Conservation (phyloP, 2,113 vertebrate species). For the Argyrosomus japonicus region DNA sequence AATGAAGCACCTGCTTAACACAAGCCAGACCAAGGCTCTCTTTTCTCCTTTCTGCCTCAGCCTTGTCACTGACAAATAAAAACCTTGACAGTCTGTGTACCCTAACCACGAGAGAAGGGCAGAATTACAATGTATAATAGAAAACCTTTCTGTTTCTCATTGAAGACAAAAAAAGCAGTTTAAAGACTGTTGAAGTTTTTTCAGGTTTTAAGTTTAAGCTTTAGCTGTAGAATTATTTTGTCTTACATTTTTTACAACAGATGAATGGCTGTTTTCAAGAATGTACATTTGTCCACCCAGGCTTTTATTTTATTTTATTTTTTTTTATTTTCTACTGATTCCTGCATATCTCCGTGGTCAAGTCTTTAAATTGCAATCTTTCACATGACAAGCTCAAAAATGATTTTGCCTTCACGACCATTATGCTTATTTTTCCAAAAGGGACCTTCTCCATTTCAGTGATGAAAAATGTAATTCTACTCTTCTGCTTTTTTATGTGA, state of each 20-base stretch:
- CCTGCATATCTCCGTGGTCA: neutral
- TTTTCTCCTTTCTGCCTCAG: conserved; percentile 48
- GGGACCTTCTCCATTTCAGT: neutral
- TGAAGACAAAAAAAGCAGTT: conserved; percentile 40
- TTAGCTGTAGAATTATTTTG: neutral
- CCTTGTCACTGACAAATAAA: conserved; percentile 73
- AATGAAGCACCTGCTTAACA: conserved; percentile 66
- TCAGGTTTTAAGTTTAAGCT: conserved; percentile 31
- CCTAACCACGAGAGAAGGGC: conserved; percentile 54
- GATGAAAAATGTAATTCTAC: neutral
- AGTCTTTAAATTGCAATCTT: neutral
- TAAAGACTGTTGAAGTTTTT: conserved; percentile 27
- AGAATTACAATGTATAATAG: conserved; percentile 71
- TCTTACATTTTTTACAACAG: conserved; percentile 9
- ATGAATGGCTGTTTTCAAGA: neutral
- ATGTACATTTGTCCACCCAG: neutral
- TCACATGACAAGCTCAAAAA: neutral
- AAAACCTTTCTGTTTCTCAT: conserved; percentile 73
- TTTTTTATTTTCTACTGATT: neutral
- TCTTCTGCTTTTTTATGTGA: neutral
- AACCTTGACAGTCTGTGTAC: conserved; percentile 71
- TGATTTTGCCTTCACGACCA: neutral
- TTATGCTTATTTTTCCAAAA: neutral
- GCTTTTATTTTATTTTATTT: neutral
- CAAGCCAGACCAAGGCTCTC: conserved; percentile 43